Evolutionary conservation across 1,140 invertebrate genomes (phyloP).

Genomic region (Drosophila prosaltans): DNA sequence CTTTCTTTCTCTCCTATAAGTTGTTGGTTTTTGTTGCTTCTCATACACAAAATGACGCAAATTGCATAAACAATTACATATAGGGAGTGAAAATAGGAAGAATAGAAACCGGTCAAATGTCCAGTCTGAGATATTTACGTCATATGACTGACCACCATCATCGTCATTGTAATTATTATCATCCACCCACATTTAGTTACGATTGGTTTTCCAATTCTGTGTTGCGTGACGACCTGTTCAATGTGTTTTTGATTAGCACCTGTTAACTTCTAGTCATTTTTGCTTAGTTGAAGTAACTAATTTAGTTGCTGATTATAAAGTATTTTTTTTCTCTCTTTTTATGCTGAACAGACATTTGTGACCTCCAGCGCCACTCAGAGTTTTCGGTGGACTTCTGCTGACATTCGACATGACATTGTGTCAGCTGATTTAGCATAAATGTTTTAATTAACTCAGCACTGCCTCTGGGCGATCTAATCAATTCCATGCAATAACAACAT

Average conservation of each 20-base stretch:
- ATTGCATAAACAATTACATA: constrained; percentile 61
- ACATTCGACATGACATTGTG: constrained; percentile 55
- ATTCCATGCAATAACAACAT: constrained; percentile 50
- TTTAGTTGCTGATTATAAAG: constrained; percentile 1
- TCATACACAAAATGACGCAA: constrained; percentile 49
- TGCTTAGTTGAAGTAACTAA: background rate
- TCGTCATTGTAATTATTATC: background rate
- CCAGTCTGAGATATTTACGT: constrained; percentile 58
- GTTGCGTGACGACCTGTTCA: background rate
- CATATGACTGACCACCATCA: constrained; percentile 16
- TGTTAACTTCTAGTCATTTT: background rate
- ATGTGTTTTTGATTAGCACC: constrained; percentile 3
- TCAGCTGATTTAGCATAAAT: constrained; percentile 71
- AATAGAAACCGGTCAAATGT: constrained; percentile 20
- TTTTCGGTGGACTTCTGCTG: constrained; percentile 43
- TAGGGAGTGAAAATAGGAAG: background rate
- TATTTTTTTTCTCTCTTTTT: background rate
- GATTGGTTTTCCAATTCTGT: constrained; percentile 1
- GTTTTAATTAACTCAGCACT: constrained; percentile 66
- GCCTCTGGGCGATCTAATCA: constrained; percentile 48
- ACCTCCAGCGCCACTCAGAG: constrained; percentile 4
- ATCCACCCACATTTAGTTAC: background rate
- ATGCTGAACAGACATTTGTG: constrained; percentile 12
- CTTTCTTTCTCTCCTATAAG: too few species aligned
- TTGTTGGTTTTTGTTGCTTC: too few species aligned